A percentile compares a stretch with the other conserved stretches of the same genome.
Evolutionary conservation across 2,797 vertebrate species (phyloP).

Genomic region (Cygnus olor): DNA sequence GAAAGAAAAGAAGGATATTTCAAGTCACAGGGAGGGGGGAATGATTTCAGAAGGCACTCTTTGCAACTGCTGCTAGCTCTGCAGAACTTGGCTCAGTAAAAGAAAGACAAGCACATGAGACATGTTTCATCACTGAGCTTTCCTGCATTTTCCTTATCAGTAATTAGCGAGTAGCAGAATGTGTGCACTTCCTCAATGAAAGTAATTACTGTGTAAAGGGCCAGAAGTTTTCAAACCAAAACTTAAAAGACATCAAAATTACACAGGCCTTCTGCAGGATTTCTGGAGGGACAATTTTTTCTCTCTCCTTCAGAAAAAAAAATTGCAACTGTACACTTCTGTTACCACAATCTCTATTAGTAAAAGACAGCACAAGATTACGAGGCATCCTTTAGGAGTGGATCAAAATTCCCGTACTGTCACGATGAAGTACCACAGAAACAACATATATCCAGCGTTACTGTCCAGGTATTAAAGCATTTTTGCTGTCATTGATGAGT

Average conservation of each 20-base stretch:
- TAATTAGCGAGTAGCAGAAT: conserved; percentile 46
- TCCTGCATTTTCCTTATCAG: conserved; percentile 30
- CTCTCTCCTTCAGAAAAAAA: background rate
- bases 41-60: background rate
- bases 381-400: background rate
- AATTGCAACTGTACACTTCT: conserved; percentile 69
- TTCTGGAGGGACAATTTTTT: background rate
- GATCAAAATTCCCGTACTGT: background rate
- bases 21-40: background rate
- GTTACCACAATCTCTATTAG: conserved; percentile 76
- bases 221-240: conserved; percentile 37
- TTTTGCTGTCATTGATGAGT: background rate
- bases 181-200: background rate
- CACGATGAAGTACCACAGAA: background rate
- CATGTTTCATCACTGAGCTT: background rate
- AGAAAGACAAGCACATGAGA: background rate
- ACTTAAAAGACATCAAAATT: background rate
- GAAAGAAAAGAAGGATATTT: background rate
- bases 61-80: conserved; percentile 10
- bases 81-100: background rate
- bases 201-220: background rate
- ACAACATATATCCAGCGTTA: background rate
- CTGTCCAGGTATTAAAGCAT: background rate
- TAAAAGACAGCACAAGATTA: background rate
- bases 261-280: background rate